Evolutionary conservation across 2,797 vertebrate genomes (phyloP), one percentile per base, ranked within the genome.

Genomic region (Pseudochromis fuscus): DNA sequence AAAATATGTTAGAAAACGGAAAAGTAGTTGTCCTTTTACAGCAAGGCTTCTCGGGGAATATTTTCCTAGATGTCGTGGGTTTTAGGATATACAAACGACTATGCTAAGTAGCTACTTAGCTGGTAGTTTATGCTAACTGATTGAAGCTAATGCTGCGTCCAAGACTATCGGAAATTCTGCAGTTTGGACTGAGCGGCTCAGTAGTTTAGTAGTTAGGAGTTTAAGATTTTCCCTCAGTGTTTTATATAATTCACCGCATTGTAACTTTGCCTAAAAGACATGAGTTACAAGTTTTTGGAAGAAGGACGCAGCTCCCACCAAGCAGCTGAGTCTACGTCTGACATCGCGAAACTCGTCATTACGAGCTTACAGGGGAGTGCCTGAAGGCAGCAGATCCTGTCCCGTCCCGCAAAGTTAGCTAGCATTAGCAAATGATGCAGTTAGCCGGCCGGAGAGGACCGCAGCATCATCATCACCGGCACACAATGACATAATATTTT

Each of bases 361-460:
- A 9, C 18, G 15, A 0, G 0, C 73, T 83, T 81, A 31, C 79
- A 12, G 37, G 30, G 40, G 37, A 3, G 70, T 44, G 1, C 77
- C 0, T 66, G 83, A 92, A 90, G 10, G 86, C 80, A 79, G 5
- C 90, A 71, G 8, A 52, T 28, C 16, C 55, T 57, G 82, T 74
- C 77, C 82, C 2, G 81, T 79, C 82, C 83, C 6, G 59, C 75
- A 77, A 85, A 87, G 60, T 77, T 68, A 82, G 89, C 86, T 84
- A 81, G 65, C 79, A 24, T 76, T 67, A 83, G 79, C 81, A 40
- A 15, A 15, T 59, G 55, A 35, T 25, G 46, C 69, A 48, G 77
- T 30, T 77, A 82, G 71, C 87, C 77, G 65, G 66, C 24, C 70
- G 72, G 30, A 53, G 74, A 60, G 13, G 12, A 38, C 44, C 51